Conservation (phyloP, 2,888 invertebrate species). For the Ophion obscuratus region DNA sequence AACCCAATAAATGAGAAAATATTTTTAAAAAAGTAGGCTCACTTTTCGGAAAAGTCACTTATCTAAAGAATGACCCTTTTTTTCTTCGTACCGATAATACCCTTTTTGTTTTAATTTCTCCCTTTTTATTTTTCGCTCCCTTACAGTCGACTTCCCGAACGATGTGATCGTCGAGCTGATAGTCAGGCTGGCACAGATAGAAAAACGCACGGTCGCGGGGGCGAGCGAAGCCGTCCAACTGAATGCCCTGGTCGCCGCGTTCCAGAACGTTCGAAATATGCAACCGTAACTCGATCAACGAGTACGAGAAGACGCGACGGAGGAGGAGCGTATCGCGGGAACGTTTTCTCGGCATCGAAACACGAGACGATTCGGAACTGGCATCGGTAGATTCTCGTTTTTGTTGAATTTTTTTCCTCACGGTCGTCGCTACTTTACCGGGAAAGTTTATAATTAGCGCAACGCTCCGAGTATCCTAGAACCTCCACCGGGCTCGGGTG, state of each 20-base stretch:
- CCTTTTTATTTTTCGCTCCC: slow-evolving; percentile 71
- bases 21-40: too few species aligned
- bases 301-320: background rate
- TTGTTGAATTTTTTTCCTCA: slow-evolving; percentile 15
- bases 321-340: background rate
- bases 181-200: slow-evolving; percentile 95
- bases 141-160: slow-evolving; percentile 94
- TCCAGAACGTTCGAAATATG: slow-evolving; percentile 90
- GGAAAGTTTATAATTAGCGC: slow-evolving; percentile 61
- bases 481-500: background rate
- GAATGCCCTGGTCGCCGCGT: slow-evolving; percentile 94
- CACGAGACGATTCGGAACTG: slow-evolving; percentile 56
- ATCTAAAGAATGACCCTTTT: background rate
- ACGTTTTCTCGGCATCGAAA: background rate
- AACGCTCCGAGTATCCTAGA: slow-evolving; percentile 25
- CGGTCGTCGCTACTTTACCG: slow-evolving; percentile 36
- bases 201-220: slow-evolving; percentile 93
- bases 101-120: background rate
- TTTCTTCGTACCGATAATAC: background rate
- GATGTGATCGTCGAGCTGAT: slow-evolving; percentile 91
- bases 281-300: slow-evolving; percentile 66
- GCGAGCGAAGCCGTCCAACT: slow-evolving; percentile 96
- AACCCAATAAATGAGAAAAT: too few species aligned
- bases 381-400: slow-evolving; percentile 52
- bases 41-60: too few species aligned